A percentile compares a stretch with the other conserved stretches of the same genome.
Evolutionary conservation across 2,113 vertebrate genomes (phyloP).

Genomic region (Phoenicopterus ruber): DNA sequence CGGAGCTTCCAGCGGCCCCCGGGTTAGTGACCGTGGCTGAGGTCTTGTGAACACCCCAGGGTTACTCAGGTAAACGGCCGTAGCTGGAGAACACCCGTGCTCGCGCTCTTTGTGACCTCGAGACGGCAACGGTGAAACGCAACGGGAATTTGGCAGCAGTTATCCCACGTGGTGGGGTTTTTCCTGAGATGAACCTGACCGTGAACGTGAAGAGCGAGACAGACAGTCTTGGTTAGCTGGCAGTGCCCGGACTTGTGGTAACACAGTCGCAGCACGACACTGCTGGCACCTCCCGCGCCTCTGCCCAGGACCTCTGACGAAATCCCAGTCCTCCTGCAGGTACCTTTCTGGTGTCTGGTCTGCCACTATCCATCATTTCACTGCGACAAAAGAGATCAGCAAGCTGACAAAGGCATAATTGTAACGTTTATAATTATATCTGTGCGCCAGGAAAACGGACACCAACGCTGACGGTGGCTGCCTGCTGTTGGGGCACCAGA

Average conservation of each 20-base stretch:
- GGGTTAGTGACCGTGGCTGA: no score
- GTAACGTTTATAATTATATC: neutral
- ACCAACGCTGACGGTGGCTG: neutral
- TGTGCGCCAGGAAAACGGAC: neutral
- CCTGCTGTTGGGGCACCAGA: neutral
- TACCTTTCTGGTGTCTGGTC: neutral
- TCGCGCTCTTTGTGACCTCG: neutral
- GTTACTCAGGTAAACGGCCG: no score
- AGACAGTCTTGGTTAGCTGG: neutral
- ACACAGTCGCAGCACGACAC: fast-evolving
- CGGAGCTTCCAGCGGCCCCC: neutral
- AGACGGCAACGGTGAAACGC: neutral
- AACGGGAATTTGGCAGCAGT: neutral
- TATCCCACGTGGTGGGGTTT: neutral
- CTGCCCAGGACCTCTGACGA: neutral
- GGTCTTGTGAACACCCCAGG: neutral
- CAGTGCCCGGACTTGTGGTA: no score
- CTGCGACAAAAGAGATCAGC: neutral
- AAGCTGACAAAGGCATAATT: neutral
- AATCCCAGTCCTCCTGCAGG: neutral
- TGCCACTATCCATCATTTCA: neutral
- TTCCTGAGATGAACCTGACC: neutral
- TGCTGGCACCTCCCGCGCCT: neutral
- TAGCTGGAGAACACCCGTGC: no score
- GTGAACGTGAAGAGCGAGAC: neutral